Conservation (phyloP, 2,888 invertebrate species). For the Caenorhabditis uteleia region DNA sequence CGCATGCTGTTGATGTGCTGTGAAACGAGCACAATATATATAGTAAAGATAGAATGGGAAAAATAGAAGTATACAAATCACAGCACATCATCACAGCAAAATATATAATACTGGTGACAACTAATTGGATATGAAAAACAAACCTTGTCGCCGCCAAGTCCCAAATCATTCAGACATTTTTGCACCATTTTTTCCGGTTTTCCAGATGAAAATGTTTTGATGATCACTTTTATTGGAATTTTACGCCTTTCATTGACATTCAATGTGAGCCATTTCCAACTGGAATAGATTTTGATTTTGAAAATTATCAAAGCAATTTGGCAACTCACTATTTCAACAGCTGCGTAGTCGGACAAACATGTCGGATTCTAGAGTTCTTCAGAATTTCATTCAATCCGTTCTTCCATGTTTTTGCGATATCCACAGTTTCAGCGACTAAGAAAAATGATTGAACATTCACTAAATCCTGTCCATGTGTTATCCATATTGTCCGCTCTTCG, state of each 20-base stretch:
- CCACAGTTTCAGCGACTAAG: slow-evolving; percentile 89
- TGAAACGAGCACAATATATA: background rate
- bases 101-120: background rate
- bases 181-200: slow-evolving; percentile 97
- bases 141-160: slow-evolving; percentile 82
- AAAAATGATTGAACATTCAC: slow-evolving; percentile 98
- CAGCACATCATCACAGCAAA: background rate
- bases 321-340: slow-evolving; percentile 94
- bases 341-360: slow-evolving; percentile 91
- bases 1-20: too few species aligned
- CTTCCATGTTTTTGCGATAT: slow-evolving; percentile 94
- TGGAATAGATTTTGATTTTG: slow-evolving; percentile 73
- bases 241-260: slow-evolving; percentile 90
- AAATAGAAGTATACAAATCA: background rate
- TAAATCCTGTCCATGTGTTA: slow-evolving; percentile 97
- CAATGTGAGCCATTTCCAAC: slow-evolving; percentile 97
- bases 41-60: background rate
- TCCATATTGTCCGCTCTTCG: slow-evolving; percentile 91
- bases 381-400: slow-evolving; percentile 85
- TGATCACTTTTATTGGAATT: slow-evolving; percentile 85
- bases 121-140: slow-evolving; percentile 7
- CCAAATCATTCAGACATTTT: slow-evolving; percentile 90
- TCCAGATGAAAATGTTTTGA: slow-evolving; percentile 97
- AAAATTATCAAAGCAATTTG: background rate
- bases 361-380: slow-evolving; percentile 87